Conservation (phyloP, 2,888 invertebrate genomes). For the Lydus trimaculatus region DNA sequence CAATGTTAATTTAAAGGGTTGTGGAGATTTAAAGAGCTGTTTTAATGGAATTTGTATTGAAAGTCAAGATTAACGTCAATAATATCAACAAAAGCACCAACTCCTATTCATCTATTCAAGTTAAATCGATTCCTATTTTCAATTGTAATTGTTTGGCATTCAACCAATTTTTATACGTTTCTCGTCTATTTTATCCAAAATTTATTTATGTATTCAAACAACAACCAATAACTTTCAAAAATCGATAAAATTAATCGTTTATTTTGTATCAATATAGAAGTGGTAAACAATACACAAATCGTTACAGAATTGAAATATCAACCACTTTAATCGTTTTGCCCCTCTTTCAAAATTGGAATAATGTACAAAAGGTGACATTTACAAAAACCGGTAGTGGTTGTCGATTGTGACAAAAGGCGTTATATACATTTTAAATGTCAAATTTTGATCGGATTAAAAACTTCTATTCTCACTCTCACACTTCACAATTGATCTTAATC, state of each 20-base stretch:
- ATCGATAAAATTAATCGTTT: too few relatives aligned
- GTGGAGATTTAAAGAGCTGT: constrained; percentile 32
- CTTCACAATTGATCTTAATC: constrained; percentile 41
- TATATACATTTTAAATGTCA: constrained; percentile 48
- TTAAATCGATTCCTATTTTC: constrained; percentile 31
- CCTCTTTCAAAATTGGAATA: neutral
- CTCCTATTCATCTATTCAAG: constrained; percentile 19
- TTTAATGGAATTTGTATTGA: constrained; percentile 46
- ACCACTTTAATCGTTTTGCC: neutral
- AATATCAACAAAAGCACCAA: constrained; percentile 29
- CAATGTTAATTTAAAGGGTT: constrained; percentile 21
- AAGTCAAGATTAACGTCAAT: constrained; percentile 46
- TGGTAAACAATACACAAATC: neutral
- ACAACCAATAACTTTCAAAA: too few relatives aligned
- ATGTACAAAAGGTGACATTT: constrained; percentile 24
- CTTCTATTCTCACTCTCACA: constrained; percentile 36
- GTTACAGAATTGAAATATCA: neutral
- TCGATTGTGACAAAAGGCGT: constrained; percentile 39
- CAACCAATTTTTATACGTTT: neutral
- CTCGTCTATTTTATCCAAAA: neutral
- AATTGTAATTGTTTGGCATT: neutral
- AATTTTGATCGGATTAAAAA: constrained; percentile 52
- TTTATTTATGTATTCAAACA: neutral
- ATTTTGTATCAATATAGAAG: too few relatives aligned
- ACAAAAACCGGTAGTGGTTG: constrained; percentile 50